Base-by-base conservation (phyloP, 2,797 vertebrate genomes). In the Acipenser oxyrinchus region DNA sequence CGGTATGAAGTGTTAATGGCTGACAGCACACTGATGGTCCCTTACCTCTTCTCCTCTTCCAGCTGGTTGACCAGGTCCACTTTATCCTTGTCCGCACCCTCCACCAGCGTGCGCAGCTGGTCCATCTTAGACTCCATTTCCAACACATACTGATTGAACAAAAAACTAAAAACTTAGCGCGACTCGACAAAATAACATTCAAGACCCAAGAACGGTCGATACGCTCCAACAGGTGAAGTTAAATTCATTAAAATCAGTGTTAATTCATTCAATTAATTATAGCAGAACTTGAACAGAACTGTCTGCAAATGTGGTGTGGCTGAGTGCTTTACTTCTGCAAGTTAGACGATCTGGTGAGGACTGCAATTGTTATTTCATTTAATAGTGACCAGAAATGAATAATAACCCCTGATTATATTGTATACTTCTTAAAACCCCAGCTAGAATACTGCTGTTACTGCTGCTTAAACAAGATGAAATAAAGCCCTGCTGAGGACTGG, bases 91-190 rank as follows among this genome's bases (percentile, higher is more conserved):
- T 99, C 97, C 6, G 97, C 96, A 63, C 94, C 95, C 83, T 96
- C 95, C 68, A 99, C 96, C 89, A 99, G 90, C 37, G 87, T 82
- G 70, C 95, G 93, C 58, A 99, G 84, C 78, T 97, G 94, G 82
- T 99, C 96, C 96, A 99, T 98, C 81, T 99, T 99, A 51, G 92
- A 77, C 79, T 99, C 96, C 91, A 96, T 92, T 84, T 99, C 92
- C 69, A 92, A 75, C 18, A 91, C 83, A 50, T 88, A 94, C 96
- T 93, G 65, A 4, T 12, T 15, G 48, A 57, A 87, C 61, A 53
- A 66, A 63, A 10, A 69, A 64, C 2, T n/a, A 72, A 62, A 61
- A 48, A 70, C n/a, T 7, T 37, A 37, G 23, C 23, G 23, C 2
- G 23, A 37, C 23, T 37, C 23, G 1, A 37, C 23, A 37, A 37